These are phyloP conservation scores for Eurytoma californica DNA, from an alignment of 2,888 invertebrate species.

Conservation along the genomic window DNA sequence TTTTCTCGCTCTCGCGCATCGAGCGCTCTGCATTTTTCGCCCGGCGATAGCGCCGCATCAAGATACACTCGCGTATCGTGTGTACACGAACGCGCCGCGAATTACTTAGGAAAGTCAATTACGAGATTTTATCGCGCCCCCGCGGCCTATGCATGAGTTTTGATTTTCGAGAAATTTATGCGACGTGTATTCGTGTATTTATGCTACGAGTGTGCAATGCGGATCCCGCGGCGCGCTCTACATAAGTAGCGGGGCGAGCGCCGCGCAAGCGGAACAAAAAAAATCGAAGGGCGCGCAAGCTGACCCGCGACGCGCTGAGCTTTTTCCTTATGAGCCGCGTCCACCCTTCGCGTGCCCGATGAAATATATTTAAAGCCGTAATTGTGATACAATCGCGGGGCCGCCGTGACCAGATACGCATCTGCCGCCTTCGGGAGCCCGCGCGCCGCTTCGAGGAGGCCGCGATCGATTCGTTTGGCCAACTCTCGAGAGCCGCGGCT, in stretches of 20 bases:
- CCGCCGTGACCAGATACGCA: conserved; percentile 70
- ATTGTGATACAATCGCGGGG: conserved; percentile 71
- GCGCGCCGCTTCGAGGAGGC: conserved; percentile 7
- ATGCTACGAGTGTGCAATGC: conserved; percentile 10
- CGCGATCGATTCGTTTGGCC: conserved; percentile 68
- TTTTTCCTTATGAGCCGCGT: conserved; percentile 11
- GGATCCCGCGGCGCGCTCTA: not conserved
- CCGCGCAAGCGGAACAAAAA: not conserved
- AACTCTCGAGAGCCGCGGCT: conserved; percentile 55
- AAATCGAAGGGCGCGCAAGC: conserved; percentile 18
- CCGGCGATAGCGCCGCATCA: conserved; percentile 13
- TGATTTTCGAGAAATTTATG: conserved; percentile 34
- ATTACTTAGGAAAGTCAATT: conserved; percentile 44
- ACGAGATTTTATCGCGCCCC: conserved; percentile 39
- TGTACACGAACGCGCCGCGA: conserved; percentile 26
- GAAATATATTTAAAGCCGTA: conserved; percentile 72
- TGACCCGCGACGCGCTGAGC: conserved; percentile 15
- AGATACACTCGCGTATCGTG: conserved; percentile 15
- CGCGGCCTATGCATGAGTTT: conserved; percentile 12
- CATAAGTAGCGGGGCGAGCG: not conserved
- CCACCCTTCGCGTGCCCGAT: conserved; percentile 67
- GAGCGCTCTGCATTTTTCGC: conserved; percentile 28
- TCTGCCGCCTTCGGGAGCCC: conserved; percentile 58
- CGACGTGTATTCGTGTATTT: conserved; percentile 37
- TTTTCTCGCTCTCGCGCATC: conserved; percentile 17